A percentile compares a stretch with the other conserved stretches of the same genome.
These are phyloP conservation scores for Albula glossodonta DNA, from an alignment of 2,113 vertebrate species.

Conservation along the genomic window DNA sequence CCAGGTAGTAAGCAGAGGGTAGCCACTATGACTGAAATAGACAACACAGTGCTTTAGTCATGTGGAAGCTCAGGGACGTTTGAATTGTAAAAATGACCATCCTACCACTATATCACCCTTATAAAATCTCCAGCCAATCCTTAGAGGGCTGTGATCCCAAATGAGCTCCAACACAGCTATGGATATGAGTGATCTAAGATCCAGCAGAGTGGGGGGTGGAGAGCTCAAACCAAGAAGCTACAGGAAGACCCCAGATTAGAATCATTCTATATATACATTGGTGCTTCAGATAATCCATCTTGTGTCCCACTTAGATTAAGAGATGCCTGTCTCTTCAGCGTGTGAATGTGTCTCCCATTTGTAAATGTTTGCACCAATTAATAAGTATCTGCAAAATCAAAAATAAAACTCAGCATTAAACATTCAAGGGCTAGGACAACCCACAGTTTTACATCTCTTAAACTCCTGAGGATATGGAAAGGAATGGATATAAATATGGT, in stretches of 20 bases:
- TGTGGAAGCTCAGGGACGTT: too few relatives aligned
- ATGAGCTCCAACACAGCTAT: too few relatives aligned
- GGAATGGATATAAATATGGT: constrained; percentile 17
- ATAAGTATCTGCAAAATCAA: constrained; percentile 14
- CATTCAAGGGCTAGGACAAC: constrained; percentile 15
- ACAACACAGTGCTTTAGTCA: too few relatives aligned
- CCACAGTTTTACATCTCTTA: background rate
- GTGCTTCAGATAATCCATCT: constrained; percentile 28
- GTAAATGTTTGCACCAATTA: constrained; percentile 30
- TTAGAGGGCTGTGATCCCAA: too few relatives aligned
- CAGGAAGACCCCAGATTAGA: background rate
- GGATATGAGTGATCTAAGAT: too few relatives aligned
- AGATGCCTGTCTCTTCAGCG: constrained; percentile 9
- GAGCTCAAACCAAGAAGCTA: background rate
- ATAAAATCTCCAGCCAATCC: too few relatives aligned
- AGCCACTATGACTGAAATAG: too few relatives aligned
- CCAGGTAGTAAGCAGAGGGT: too few relatives aligned
- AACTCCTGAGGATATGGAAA: constrained; percentile 9
- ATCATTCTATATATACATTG: constrained; percentile 19
- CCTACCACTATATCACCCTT: too few relatives aligned
- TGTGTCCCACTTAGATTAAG: background rate
- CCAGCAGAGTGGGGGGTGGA: too few relatives aligned
- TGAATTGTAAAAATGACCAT: too few relatives aligned
- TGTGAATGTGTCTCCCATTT: background rate
- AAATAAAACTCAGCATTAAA: constrained; percentile 26